Evolutionary conservation across 2,888 invertebrate genomes (phyloP).

Genomic region (Mechanitis messenoides): DNA sequence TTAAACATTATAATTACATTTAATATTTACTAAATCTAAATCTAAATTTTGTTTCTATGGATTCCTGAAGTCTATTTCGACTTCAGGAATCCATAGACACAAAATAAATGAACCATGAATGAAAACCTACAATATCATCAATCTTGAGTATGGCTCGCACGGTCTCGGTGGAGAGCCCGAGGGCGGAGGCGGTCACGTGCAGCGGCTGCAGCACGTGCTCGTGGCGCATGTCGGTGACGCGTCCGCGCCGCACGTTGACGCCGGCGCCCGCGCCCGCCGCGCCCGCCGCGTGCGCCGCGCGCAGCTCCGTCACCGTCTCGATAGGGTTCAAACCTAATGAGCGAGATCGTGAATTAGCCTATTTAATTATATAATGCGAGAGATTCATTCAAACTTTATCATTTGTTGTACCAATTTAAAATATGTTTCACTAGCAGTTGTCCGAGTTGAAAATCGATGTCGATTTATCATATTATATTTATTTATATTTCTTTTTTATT

Average conservation of each 20-base stretch:
- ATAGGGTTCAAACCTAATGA: conserved; percentile 89
- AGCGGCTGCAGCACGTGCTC: conserved; percentile 99
- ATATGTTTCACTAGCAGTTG: too few species aligned
- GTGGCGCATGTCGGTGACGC: conserved; percentile 96
- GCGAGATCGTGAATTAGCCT: too few species aligned
- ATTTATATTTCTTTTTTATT: too few species aligned
- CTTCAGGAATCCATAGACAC: too few species aligned
- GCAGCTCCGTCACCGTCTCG: conserved; percentile 96
- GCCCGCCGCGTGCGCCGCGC: conserved; percentile 90
- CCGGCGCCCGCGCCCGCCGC: conserved; percentile 84
- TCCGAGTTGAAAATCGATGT: too few species aligned
- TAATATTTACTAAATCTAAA: too few species aligned
- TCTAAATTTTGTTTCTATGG: too few species aligned
- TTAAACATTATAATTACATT: not conserved
- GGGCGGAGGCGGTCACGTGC: conserved; percentile 94
- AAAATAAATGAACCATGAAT: not conserved
- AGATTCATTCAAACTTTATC: too few species aligned
- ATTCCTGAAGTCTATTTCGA: too few species aligned
- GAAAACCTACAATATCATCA: conserved; percentile 93
- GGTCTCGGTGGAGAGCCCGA: conserved; percentile 96
- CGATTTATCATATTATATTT: too few species aligned
- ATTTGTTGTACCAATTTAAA: too few species aligned
- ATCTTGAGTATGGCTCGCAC: conserved; percentile 98
- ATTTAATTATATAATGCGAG: too few species aligned
- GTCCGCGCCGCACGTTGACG: conserved; percentile 97